Evolutionary conservation across 1,140 invertebrate genomes (phyloP).

Genomic region (Atta cephalotes): DNA sequence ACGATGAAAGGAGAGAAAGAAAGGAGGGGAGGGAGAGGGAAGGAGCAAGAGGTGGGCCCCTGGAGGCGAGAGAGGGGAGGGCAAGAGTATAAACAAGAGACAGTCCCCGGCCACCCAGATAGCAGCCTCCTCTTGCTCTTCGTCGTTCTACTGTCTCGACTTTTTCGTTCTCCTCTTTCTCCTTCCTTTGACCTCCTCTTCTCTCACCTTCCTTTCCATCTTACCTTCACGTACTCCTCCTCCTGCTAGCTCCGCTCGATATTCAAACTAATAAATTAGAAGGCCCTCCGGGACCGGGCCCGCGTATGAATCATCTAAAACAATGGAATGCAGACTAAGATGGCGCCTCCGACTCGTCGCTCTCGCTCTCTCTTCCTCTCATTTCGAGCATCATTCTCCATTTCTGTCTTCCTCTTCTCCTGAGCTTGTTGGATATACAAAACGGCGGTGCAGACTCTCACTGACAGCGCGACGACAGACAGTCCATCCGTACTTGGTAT

Average conservation of each 20-base stretch:
- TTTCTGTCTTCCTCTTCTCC: background rate
- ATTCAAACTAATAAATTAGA: conserved; percentile 79
- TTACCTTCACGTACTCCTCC: conserved; percentile 48
- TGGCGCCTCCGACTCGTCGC: conserved; percentile 71
- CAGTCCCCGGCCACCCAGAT: conserved; percentile 76
- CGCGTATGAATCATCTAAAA: conserved; percentile 86
- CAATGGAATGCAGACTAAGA: conserved; percentile 86
- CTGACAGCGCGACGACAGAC: conserved; percentile 77
- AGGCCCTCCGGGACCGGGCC: conserved; percentile 72
- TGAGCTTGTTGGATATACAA: conserved; percentile 61
- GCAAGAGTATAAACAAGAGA: conserved; percentile 75
- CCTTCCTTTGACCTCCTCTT: conserved; percentile 49
- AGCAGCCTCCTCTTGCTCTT: conserved; percentile 73
- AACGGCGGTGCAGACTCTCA: conserved; percentile 69
- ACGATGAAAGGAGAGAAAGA: conserved; percentile 47
- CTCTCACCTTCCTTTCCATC: conserved; percentile 57
- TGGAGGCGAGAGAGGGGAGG: conserved; percentile 36
- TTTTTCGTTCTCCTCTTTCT: conserved; percentile 62
- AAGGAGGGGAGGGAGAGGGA: conserved; percentile 15
- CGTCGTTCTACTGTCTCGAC: conserved; percentile 53
- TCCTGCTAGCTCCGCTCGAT: conserved; percentile 75
- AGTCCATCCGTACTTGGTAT: conserved; percentile 76
- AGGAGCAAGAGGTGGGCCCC: conserved; percentile 55
- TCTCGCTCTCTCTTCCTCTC: conserved; percentile 46
- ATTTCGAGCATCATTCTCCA: conserved; percentile 34